Evolutionary conservation across 2,888 invertebrate species (phyloP).

Genomic region (Kryphioiulus occultus): DNA sequence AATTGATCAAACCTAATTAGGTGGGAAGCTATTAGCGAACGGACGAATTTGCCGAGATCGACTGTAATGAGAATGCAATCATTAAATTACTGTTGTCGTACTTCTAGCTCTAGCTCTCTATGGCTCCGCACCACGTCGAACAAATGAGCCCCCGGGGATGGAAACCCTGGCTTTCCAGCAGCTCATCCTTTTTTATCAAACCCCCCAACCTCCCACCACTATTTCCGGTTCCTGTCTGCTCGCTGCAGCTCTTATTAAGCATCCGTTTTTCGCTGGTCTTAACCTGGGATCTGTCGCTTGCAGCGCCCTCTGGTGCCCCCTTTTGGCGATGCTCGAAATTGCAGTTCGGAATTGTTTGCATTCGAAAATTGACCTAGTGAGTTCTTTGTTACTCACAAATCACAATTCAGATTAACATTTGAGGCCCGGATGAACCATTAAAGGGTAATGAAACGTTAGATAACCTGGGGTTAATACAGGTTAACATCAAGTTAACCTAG

Average conservation of each 20-base stretch:
- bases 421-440: no score
- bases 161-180: constrained; percentile 27
- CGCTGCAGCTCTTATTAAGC: background rate
- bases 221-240: background rate
- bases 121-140: constrained; percentile 25
- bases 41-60: constrained; percentile 33
- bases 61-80: constrained; percentile 41
- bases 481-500: no score
- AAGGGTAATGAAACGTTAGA: no score
- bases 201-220: background rate
- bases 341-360: no score
- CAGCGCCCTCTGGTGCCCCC: background rate
- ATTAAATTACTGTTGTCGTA: constrained; percentile 47
- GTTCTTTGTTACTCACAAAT: no score
- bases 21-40: constrained; percentile 42
- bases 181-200: background rate
- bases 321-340: no score
- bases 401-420: no score
- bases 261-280: background rate
- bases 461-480: no score
- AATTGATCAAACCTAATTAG: constrained; percentile 44
- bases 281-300: background rate
- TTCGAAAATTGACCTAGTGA: no score
- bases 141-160: constrained; percentile 38
- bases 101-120: background rate